These are phyloP conservation scores for Cyclopterus lumpus DNA, from an alignment of 2,797 vertebrate species.

Conservation along the genomic window DNA sequence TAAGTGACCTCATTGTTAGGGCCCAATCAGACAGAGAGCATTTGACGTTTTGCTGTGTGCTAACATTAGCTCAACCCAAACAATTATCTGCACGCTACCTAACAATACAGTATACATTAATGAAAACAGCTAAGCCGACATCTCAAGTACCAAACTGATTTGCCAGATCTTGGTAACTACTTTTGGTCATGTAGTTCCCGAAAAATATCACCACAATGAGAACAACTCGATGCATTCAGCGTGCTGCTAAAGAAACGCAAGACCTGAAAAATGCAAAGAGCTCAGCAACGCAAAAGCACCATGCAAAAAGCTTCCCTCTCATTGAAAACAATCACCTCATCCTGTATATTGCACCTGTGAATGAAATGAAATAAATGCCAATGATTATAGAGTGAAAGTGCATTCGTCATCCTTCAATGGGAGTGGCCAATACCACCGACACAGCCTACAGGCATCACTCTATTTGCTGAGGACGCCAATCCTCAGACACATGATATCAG, in stretches of 20 bases:
- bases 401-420: not conserved
- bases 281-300: no score
- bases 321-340: not conserved
- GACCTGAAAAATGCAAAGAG: not conserved
- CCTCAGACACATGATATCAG: not conserved
- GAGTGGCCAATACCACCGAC: not conserved
- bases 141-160: no score
- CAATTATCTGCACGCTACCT: no score
- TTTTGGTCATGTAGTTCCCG: no score
- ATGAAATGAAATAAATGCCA: not conserved
- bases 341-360: no score
- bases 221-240: no score
- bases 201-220: no score
- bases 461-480: not conserved
- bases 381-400: not conserved
- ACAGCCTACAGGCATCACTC: not conserved
- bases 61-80: no score
- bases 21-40: not conserved
- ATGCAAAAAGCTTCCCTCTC: not conserved
- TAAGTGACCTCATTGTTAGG: not conserved
- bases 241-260: not conserved
- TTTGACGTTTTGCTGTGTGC: not conserved
- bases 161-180: no score
- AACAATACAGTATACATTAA: no score
- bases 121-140: no score